Conservation (phyloP, 1,140 invertebrate genomes). For the Vollenhovia emeryi region DNA sequence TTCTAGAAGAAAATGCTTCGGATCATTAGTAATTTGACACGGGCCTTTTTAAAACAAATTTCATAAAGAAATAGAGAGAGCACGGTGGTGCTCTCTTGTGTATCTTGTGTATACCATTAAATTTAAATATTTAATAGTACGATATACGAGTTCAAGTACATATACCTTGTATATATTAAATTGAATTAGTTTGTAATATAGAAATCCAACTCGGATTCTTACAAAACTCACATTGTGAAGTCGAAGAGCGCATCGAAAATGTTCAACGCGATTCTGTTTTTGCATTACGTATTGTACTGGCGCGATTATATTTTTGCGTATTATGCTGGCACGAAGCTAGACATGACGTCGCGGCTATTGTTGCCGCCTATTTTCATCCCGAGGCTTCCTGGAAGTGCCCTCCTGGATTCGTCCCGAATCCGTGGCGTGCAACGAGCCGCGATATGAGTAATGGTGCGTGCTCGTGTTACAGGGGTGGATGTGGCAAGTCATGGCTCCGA, state of each 20-base stretch:
- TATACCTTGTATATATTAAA: too few species aligned
- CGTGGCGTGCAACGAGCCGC: constrained; percentile 81
- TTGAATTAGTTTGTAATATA: too few species aligned
- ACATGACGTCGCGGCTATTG: constrained; percentile 57
- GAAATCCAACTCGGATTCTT: too few species aligned
- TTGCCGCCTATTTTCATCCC: constrained; percentile 68
- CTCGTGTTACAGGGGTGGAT: constrained; percentile 81
- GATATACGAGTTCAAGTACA: too few species aligned
- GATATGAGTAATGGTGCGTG: constrained; percentile 85
- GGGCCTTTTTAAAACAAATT: neutral
- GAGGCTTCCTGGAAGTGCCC: constrained; percentile 68
- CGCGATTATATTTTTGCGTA: constrained; percentile 32
- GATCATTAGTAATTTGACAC: neutral
- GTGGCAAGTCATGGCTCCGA: constrained; percentile 82
- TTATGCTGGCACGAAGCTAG: constrained; percentile 14
- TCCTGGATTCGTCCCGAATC: constrained; percentile 72
- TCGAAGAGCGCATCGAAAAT: too few species aligned
- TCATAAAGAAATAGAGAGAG: neutral
- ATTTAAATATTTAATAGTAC: neutral
- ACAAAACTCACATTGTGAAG: too few species aligned
- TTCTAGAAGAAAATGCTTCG: neutral
- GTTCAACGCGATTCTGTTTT: neutral
- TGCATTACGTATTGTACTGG: neutral
- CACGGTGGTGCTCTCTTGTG: too few species aligned
- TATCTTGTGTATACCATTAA: neutral